Conservation (phyloP, 2,113 vertebrate genomes). For the Kobus ellipsiprymnus region DNA sequence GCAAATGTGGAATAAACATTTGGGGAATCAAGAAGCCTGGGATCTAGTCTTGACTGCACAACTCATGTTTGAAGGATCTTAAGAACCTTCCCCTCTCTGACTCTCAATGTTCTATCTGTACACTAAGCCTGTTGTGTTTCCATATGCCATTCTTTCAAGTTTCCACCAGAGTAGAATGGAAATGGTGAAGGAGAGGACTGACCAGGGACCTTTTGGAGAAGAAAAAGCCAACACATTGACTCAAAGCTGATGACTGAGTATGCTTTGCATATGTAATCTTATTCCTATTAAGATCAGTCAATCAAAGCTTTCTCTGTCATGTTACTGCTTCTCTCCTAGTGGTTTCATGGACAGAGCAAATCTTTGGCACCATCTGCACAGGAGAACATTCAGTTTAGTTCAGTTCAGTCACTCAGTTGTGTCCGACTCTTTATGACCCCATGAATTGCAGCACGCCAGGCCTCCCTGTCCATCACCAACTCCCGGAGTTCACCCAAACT, state of each 20-base stretch:
- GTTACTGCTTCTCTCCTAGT: neutral
- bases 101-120: neutral
- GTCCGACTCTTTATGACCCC: no score
- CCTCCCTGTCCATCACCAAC: no score
- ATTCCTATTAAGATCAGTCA: neutral
- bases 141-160: neutral
- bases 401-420: no score
- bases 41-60: neutral
- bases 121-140: neutral
- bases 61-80: neutral
- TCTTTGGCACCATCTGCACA: neutral
- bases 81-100: neutral
- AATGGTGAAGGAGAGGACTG: neutral
- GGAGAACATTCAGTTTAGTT: neutral
- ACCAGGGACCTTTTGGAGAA: neutral
- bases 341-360: neutral
- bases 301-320: neutral
- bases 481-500: no score
- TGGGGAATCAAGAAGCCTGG: neutral
- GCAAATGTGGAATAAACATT: neutral
- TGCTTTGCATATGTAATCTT: neutral
- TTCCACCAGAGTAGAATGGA: neutral
- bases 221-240: neutral
- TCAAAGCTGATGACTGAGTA: neutral
- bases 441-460: no score